These are phyloP conservation scores for Ormyrus rosae DNA, from an alignment of 2,888 invertebrate species.

Conservation along the genomic window DNA sequence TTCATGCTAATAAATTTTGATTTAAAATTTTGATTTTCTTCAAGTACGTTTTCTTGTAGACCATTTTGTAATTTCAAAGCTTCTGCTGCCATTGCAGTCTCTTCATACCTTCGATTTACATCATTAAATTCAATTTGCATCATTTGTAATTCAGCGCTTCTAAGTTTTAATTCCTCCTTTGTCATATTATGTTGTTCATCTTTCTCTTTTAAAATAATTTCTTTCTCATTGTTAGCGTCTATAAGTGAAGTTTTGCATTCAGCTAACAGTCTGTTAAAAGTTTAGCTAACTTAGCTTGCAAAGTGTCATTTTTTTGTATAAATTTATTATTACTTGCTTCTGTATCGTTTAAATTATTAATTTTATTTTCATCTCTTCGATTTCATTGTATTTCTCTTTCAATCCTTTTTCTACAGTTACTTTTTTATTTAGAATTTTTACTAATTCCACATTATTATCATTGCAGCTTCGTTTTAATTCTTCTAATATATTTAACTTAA, in stretches of 20 bases:
- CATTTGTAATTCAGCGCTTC: conserved; percentile 42
- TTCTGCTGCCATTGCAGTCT: conserved; percentile 50
- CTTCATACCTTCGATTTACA: conserved; percentile 52
- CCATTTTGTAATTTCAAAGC: conserved; percentile 56
- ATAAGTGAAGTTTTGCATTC: conserved; percentile 45
- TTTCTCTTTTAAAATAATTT: conserved; percentile 33
- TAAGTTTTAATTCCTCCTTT: conserved; percentile 23
- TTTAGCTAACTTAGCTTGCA: conserved; percentile 34
- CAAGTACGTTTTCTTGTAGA: conserved; percentile 16
- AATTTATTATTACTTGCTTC: conserved; percentile 31
- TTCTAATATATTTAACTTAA: conserved; percentile 36
- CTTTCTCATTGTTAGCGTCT: conserved; percentile 59
- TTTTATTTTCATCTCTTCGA: conserved; percentile 55
- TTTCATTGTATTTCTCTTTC: conserved; percentile 64
- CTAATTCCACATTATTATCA: conserved; percentile 43
- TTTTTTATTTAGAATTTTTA: conserved; percentile 68
- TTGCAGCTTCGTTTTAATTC: conserved; percentile 28
- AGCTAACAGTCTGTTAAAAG: conserved; percentile 20
- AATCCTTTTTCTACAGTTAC: conserved; percentile 59
- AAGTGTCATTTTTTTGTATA: conserved; percentile 27
- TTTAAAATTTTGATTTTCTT: conserved; percentile 35
- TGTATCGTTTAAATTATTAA: conserved; percentile 25
- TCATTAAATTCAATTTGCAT: conserved; percentile 25
- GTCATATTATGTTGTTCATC: conserved; percentile 39
- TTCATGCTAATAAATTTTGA: conserved; percentile 54